Percentiles rank a stretch among this genome's conserved stretches.
Evolutionary conservation across 1,140 invertebrate genomes (phyloP).

Genomic region (Polypedilum pembai): DNA sequence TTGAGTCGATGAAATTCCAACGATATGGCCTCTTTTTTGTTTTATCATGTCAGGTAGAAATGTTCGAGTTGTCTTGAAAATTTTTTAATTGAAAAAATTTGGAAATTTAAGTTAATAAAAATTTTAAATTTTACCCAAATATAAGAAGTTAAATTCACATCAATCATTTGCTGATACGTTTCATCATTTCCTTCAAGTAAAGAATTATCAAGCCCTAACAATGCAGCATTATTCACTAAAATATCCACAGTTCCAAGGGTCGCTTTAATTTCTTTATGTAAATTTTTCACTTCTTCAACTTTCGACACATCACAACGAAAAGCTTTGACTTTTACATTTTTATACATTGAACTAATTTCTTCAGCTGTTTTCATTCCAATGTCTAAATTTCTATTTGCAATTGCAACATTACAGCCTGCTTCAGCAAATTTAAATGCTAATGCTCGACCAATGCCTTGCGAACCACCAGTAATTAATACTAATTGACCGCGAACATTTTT

Average conservation of each 20-base stretch:
- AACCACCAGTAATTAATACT: slow-evolving; percentile 36
- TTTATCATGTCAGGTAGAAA: slow-evolving; percentile 42
- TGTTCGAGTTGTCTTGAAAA: slow-evolving; percentile 38
- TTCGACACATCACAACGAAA: slow-evolving; percentile 57
- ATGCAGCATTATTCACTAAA: slow-evolving; percentile 41
- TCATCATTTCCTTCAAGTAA: slow-evolving; percentile 38
- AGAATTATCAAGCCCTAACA: slow-evolving; percentile 40
- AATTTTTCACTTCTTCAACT: slow-evolving; percentile 52
- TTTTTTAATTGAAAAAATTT: neutral
- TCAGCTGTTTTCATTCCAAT: slow-evolving; percentile 40
- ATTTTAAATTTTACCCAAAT: slow-evolving; percentile 37
- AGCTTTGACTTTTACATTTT: slow-evolving; percentile 35
- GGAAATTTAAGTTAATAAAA: neutral
- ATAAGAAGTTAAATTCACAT: slow-evolving; percentile 41
- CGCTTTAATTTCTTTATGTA: slow-evolving; percentile 37
- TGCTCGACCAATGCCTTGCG: slow-evolving; percentile 41
- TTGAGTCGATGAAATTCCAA: slow-evolving; percentile 39
- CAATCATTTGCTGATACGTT: slow-evolving; percentile 39
- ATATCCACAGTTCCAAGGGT: slow-evolving; percentile 42
- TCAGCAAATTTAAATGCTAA: slow-evolving; percentile 39
- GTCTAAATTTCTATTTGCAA: slow-evolving; percentile 41
- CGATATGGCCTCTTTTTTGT: slow-evolving; percentile 39
- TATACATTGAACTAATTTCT: slow-evolving; percentile 33
- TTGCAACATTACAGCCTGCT: slow-evolving; percentile 41
- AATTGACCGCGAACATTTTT: neutral